Evolutionary conservation across 2,888 invertebrate genomes (phyloP).

Genomic region (Himalopsyche anomala): DNA sequence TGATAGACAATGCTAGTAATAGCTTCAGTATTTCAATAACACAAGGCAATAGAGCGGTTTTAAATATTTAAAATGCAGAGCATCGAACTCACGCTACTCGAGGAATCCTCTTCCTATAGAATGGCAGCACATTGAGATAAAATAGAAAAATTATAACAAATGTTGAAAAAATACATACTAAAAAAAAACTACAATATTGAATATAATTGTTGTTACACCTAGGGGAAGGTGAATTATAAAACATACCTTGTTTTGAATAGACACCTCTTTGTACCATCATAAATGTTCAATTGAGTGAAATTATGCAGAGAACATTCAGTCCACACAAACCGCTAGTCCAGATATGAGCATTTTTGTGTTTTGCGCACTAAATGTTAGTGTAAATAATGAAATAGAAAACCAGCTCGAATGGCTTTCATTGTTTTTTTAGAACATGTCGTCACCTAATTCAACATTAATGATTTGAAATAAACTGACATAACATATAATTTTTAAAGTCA

Average conservation of each 20-base stretch:
- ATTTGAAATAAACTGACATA: too few relatives aligned
- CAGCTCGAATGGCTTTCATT: too few relatives aligned
- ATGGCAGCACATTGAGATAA: constrained; percentile 53
- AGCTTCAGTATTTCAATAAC: neutral
- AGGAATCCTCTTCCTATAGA: constrained; percentile 60
- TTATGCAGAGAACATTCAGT: too few relatives aligned
- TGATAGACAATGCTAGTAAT: neutral
- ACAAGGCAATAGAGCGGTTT: constrained; percentile 19
- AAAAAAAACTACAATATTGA: neutral
- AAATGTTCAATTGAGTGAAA: neutral
- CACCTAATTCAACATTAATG: too few relatives aligned
- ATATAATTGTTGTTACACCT: neutral
- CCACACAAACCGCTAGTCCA: too few relatives aligned
- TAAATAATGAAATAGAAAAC: too few relatives aligned
- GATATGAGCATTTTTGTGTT: too few relatives aligned
- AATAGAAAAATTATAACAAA: constrained; percentile 41
- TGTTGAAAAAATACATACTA: constrained; percentile 38
- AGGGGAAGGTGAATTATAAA: too few relatives aligned
- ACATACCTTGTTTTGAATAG: too few relatives aligned
- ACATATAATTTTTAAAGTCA: too few relatives aligned
- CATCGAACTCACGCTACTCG: constrained; percentile 58
- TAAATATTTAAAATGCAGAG: constrained; percentile 44
- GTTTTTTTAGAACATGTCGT: too few relatives aligned
- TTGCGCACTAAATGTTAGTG: too few relatives aligned
- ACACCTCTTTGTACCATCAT: neutral